phyloP scores from a whole-genome alignment of 23 tunicate genomes.

The Diplosoma virens region DNA sequence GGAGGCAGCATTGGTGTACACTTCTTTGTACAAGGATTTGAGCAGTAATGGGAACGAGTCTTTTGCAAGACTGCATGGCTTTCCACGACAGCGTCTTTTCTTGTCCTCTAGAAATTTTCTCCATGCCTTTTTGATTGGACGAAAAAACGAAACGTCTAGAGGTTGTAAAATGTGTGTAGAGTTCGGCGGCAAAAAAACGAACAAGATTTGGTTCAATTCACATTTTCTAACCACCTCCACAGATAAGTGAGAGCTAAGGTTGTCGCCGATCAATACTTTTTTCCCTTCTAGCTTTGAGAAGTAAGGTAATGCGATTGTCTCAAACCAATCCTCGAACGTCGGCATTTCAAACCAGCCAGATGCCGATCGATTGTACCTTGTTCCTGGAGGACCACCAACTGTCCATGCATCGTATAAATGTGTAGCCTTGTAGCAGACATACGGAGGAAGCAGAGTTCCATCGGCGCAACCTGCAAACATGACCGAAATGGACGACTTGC shows the following conservation, averaged over 20 bases:
- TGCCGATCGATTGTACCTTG: neutral
- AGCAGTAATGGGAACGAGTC: neutral
- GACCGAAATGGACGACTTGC: neutral
- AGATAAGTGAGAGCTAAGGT: neutral
- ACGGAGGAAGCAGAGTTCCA: neutral
- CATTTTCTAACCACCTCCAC: neutral
- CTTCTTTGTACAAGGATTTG: neutral
- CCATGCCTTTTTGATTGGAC: neutral
- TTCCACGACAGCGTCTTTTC: neutral
- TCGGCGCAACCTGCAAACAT: slow-evolving; percentile 29
- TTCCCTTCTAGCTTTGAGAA: neutral
- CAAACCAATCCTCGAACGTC: neutral
- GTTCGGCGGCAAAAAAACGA: neutral
- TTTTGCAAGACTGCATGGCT: neutral
- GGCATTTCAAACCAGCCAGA: neutral
- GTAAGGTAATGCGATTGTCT: neutral
- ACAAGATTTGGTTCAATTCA: neutral
- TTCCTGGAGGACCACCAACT: neutral
- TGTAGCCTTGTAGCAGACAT: slow-evolving; percentile 4
- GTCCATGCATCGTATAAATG: neutral
- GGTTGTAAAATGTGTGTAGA: neutral
- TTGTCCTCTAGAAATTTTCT: neutral
- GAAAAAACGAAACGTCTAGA: neutral
- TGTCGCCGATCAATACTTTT: neutral
- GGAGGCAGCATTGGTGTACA: neutral